Percentiles rank a stretch among this genome's conserved stretches.
phyloP scores from a whole-genome alignment of 2,888 invertebrate genomes.

The Caenorhabditis virilis region DNA sequence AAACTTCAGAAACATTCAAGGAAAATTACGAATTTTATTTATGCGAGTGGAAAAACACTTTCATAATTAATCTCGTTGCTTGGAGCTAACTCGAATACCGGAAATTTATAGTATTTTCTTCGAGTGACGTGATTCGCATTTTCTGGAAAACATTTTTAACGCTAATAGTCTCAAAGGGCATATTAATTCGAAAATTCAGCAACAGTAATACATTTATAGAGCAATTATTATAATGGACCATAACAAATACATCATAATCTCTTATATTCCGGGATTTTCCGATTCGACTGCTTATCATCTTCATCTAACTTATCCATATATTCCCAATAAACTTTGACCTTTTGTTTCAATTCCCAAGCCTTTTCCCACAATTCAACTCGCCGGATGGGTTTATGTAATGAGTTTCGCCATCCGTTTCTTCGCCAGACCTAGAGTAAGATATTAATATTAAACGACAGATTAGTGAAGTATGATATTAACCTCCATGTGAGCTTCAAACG shows the following conservation, averaged over 20 bases:
- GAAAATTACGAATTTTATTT: too few species aligned
- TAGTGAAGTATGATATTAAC: conserved; percentile 1
- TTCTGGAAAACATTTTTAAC: too few species aligned
- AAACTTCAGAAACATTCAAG: too few species aligned
- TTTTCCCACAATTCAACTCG: conserved; percentile 30
- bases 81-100: too few species aligned
- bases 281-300: conserved; percentile 1
- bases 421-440: conserved; percentile 23
- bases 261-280: neutral
- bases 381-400: conserved; percentile 19
- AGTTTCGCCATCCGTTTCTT: conserved; percentile 44
- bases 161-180: too few species aligned
- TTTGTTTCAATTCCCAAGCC: conserved; percentile 24
- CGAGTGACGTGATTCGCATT: too few species aligned
- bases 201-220: too few species aligned
- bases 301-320: neutral
- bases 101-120: too few species aligned
- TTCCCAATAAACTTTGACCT: conserved; percentile 19
- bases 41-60: too few species aligned
- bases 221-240: neutral
- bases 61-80: too few species aligned
- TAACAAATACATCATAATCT: neutral
- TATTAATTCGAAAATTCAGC: too few species aligned
- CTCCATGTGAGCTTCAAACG: conserved; percentile 31
- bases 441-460: neutral